Percentiles rank a stretch among this genome's conserved stretches.
These are phyloP conservation scores for Acanthosepion pharaonis DNA, from an alignment of 2,888 invertebrate species.

Conservation along the genomic window DNA sequence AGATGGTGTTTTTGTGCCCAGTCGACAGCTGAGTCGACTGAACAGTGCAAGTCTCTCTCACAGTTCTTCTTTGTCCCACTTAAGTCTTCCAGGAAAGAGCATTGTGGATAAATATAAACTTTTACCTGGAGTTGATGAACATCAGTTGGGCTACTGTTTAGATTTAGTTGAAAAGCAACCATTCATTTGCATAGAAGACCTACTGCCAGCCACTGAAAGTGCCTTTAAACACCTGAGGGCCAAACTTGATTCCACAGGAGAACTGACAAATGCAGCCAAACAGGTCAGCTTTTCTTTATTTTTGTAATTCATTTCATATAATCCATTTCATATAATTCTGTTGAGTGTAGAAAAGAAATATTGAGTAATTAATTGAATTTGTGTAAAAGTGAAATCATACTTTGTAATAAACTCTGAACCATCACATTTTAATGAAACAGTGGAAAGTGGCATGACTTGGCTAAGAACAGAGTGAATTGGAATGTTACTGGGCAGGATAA, in stretches of 20 bases:
- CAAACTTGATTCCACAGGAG: constrained; percentile 62
- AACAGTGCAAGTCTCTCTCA: constrained; percentile 38
- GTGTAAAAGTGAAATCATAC: too few relatives aligned
- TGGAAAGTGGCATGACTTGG: too few relatives aligned
- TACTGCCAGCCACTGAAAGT: constrained; percentile 62
- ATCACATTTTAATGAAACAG: too few relatives aligned
- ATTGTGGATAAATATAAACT: constrained; percentile 49
- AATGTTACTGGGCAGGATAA: too few relatives aligned
- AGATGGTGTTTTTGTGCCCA: not conserved
- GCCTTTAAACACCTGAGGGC: constrained; percentile 59
- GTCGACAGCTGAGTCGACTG: constrained; percentile 39
- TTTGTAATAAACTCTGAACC: too few relatives aligned
- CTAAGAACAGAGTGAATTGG: too few relatives aligned
- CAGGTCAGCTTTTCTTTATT: constrained; percentile 57
- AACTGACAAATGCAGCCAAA: constrained; percentile 62
- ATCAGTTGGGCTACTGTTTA: constrained; percentile 63
- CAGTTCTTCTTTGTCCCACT: constrained; percentile 36
- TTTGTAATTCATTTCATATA: too few relatives aligned
- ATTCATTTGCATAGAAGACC: constrained; percentile 61
- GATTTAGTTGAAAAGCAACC: constrained; percentile 59
- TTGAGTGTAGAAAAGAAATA: too few relatives aligned
- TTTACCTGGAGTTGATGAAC: constrained; percentile 60
- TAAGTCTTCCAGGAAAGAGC: constrained; percentile 40
- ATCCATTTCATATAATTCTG: too few relatives aligned
- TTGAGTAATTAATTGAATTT: too few relatives aligned